Percentiles rank a stretch among this genome's conserved stretches.
Evolutionary conservation across 2,113 vertebrate genomes (phyloP).

Genomic region (Solea solea): DNA sequence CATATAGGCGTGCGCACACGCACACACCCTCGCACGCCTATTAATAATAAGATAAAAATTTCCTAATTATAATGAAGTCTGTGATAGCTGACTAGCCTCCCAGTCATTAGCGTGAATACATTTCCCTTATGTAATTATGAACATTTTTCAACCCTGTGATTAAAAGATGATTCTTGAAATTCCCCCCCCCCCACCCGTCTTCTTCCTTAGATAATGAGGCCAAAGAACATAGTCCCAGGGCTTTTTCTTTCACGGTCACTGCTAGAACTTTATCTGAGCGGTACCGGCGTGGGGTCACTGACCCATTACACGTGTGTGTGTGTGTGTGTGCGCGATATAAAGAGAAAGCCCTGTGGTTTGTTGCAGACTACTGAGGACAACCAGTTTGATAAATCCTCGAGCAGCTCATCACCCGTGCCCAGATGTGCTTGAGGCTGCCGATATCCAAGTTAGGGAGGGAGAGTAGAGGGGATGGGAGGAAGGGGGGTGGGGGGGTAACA

Average conservation of each 20-base stretch:
- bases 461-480: neutral
- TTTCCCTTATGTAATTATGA: conserved; percentile 73
- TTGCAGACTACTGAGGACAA: conserved; percentile 30
- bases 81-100: conserved; percentile 58
- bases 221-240: conserved; percentile 26
- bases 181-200: neutral
- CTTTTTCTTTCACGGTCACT: conserved; percentile 19
- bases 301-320: conserved; percentile 5
- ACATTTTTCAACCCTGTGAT: conserved; percentile 68
- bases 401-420: conserved; percentile 45
- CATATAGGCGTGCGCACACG: conserved; percentile 6
- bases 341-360: conserved; percentile 16
- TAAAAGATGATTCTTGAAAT: conserved; percentile 66
- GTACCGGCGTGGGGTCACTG: conserved; percentile 4
- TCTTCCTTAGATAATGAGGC: conserved; percentile 40
- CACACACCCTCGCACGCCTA: conserved; percentile 38
- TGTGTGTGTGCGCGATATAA: conserved; percentile 2
- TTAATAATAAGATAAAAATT: conserved; percentile 67
- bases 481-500: neutral
- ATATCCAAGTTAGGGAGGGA: conserved; percentile 17
- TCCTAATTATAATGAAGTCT: conserved; percentile 67
- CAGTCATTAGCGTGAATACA: conserved; percentile 67
- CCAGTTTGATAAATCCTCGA: conserved; percentile 27
- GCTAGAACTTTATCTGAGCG: conserved; percentile 22
- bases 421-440: conserved; percentile 43